A percentile compares a stretch with the other conserved stretches of the same genome.
phyloP scores from a whole-genome alignment of 2,113 vertebrate species.

The Hassar affinis region DNA sequence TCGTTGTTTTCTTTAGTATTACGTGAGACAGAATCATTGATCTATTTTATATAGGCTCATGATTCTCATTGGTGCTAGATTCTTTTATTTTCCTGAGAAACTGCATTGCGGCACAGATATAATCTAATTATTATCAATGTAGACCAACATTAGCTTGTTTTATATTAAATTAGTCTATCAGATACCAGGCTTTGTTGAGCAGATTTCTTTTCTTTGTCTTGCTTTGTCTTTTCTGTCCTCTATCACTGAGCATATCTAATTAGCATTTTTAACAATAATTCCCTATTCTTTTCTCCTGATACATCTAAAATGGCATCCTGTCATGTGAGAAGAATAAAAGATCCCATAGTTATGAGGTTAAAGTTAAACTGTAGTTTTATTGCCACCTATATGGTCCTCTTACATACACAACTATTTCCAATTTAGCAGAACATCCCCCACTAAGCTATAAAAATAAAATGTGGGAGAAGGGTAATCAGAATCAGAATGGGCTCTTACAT shows the following conservation, averaged over 20 bases:
- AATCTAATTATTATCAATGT: slow-evolving; percentile 17
- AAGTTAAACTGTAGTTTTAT: slow-evolving; percentile 18
- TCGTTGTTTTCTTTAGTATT: neutral
- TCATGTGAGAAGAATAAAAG: neutral
- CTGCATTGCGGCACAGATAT: slow-evolving; percentile 6
- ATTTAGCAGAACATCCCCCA: slow-evolving; percentile 53
- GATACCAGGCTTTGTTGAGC: neutral
- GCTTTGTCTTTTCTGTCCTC: neutral
- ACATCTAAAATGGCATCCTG: neutral
- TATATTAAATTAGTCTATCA: neutral
- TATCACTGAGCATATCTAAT: neutral
- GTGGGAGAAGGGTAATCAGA: slow-evolving; percentile 49
- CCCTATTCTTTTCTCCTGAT: neutral
- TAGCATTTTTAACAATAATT: neutral
- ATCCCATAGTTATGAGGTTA: neutral
- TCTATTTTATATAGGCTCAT: neutral
- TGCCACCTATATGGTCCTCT: slow-evolving; percentile 13
- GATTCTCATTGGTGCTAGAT: neutral
- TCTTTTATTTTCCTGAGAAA: neutral
- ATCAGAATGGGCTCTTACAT: slow-evolving; percentile 64
- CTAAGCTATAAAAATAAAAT: slow-evolving; percentile 57
- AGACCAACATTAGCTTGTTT: slow-evolving; percentile 2
- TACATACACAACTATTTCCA: slow-evolving; percentile 23
- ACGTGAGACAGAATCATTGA: neutral
- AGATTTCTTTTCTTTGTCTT: neutral